Percentiles rank a stretch among this genome's conserved stretches.
Conservation (phyloP, 2,113 vertebrate species). For the Podilymbus podiceps region DNA sequence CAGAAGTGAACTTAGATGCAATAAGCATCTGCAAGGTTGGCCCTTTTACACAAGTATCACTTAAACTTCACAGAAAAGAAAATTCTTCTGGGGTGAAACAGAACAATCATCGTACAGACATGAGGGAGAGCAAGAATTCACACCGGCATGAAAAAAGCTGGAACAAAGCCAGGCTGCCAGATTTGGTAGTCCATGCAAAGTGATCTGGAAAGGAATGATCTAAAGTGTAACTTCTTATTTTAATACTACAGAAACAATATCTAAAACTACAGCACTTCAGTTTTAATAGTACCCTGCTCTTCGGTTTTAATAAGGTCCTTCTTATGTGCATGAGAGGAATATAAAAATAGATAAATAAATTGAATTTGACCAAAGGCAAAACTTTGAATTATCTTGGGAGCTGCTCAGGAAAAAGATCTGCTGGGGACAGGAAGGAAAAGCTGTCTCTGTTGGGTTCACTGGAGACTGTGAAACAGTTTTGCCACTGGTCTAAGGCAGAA, state of each 20-base stretch:
- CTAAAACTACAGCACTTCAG: not conserved
- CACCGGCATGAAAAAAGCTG: not conserved
- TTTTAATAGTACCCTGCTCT: not conserved
- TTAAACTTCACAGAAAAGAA: not conserved
- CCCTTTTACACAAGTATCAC: not conserved
- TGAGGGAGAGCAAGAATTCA: not conserved
- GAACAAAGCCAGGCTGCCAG: not conserved
- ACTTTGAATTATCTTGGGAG: not conserved
- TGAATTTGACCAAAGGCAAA: not conserved
- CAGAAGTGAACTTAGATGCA: not conserved
- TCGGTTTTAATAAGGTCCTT: not conserved
- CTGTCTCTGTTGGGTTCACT: accelerated
- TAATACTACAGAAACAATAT: not conserved
- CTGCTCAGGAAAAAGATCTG: not conserved
- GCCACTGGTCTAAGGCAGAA: not conserved
- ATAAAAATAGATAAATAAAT: not conserved
- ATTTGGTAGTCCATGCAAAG: not conserved
- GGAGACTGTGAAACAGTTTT: not conserved
- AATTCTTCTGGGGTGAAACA: not conserved
- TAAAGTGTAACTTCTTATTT: not conserved
- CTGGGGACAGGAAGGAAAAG: not conserved
- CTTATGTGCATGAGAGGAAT: not conserved
- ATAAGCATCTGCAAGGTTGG: not conserved
- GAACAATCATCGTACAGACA: not conserved
- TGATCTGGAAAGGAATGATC: not conserved